Evolutionary conservation across 2,888 invertebrate genomes (phyloP), one percentile per base, ranked within the genome.

Genomic region (Subacronicta megacephala): DNA sequence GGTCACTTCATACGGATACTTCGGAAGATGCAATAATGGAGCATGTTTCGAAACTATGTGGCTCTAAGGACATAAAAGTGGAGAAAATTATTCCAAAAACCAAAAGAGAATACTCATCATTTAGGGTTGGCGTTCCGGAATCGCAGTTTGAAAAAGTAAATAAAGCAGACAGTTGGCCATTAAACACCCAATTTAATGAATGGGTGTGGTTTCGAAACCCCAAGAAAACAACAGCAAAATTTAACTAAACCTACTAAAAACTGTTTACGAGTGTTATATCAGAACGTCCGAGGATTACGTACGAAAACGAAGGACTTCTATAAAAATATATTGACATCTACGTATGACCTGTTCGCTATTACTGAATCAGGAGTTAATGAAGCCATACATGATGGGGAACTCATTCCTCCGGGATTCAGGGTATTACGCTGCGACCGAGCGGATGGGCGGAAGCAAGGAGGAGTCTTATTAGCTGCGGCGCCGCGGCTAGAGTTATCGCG

Each of bases 121-220:
- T 73, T 35, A 57, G 46, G n/a, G 51, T 73, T 23, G 64, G 57
- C 16, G 68, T 73, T 1, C 62, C 62, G 1, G 66, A 70, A 13
- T 45, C 41, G 10, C 0, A 13, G 0, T 70, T 56, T 29, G 50
- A 49, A 12, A 51, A 51, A 38, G 9, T 73, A 0, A 55, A 51
- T 29, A 26, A 40, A 0, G 37, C 40, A 7, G 47, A 61, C 0
- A 47, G 13, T 23, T 73, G 68, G 73, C 61, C 69, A 0, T 5
- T 57, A 2, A 62, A 64, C 29, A 46, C 61, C 4, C 49, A 68
- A 35, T 68, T 58, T 15, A 43, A 55, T 40, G 66, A 72, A 50
- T 67, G 69, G 67, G 17, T 61, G 10, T 68, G 62, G 40, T 41
- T 41, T 41, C 23, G 40, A 12, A 10, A 37, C 37, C 7, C n/a